phyloP scores from a whole-genome alignment of 2,113 vertebrate genomes.

The Galbula dea region DNA sequence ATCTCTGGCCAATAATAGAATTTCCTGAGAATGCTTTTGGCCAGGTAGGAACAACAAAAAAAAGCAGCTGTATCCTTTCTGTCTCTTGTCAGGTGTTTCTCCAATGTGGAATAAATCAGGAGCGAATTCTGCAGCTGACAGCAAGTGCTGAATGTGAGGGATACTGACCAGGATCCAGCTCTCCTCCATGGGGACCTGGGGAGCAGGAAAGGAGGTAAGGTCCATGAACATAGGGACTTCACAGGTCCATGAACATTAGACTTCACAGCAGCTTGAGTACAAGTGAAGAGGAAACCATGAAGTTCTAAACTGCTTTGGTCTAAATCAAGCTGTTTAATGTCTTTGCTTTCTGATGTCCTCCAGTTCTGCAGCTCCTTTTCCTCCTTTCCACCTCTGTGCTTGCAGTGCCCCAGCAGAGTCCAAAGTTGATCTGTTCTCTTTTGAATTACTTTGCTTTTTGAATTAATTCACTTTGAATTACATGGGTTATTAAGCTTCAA shows the following conservation, averaged over 20 bases:
- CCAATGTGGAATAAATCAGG: background rate
- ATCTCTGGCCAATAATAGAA: background rate
- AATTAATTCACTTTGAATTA: too few relatives aligned
- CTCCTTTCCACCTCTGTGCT: fast-evolving
- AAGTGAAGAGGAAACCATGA: background rate
- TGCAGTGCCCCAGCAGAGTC: background rate
- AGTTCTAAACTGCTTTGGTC: background rate
- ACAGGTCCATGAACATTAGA: background rate
- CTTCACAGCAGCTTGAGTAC: background rate
- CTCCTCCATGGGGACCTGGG: background rate
- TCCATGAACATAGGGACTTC: background rate
- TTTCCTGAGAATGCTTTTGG: background rate
- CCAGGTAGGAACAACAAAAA: background rate
- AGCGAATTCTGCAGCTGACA: background rate
- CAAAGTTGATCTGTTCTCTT: background rate
- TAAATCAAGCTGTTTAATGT: background rate
- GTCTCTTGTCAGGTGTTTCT: background rate
- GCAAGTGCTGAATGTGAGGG: background rate
- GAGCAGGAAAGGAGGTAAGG: fast-evolving
- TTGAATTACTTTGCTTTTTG: too few relatives aligned
- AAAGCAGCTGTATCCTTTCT: background rate
- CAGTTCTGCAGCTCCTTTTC: background rate
- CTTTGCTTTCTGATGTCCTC: background rate
- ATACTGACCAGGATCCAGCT: background rate
- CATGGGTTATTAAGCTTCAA: fast-evolving